phyloP scores from a whole-genome alignment of 2,888 invertebrate species.

The Clistopyga incitator region DNA sequence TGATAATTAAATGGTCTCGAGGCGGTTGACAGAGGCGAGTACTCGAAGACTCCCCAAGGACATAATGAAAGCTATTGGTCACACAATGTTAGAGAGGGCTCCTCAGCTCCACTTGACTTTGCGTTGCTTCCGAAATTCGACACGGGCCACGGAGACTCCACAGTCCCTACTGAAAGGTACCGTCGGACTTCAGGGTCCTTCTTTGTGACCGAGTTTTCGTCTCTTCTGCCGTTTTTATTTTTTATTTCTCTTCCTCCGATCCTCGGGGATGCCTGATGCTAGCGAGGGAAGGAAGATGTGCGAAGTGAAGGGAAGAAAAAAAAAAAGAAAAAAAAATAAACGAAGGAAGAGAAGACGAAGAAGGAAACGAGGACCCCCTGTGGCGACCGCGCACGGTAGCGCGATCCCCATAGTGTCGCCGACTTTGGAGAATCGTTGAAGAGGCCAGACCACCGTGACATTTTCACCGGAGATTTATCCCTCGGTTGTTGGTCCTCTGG shows the following conservation, averaged over 20 bases:
- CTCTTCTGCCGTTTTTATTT: constrained; percentile 38
- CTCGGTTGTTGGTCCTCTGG: constrained; percentile 58
- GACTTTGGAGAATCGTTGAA: constrained; percentile 66
- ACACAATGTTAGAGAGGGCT: constrained; percentile 37
- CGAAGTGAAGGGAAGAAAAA: constrained; percentile 65
- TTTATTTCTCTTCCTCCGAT: constrained; percentile 51
- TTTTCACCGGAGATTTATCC: constrained; percentile 78
- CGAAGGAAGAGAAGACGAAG: constrained; percentile 61
- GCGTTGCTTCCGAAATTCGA: constrained; percentile 69
- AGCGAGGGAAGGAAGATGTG: constrained; percentile 60
- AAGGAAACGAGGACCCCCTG: constrained; percentile 76
- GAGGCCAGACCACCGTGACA: constrained; percentile 80
- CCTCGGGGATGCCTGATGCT: constrained; percentile 35
- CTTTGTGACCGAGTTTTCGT: constrained; percentile 64
- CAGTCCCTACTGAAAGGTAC: constrained; percentile 33
- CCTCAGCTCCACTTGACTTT: constrained; percentile 64
- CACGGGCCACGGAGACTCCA: constrained; percentile 60
- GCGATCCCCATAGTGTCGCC: constrained; percentile 75
- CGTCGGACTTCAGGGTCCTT: constrained; percentile 54
- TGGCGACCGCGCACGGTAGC: constrained; percentile 79
- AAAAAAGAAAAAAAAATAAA: too few species aligned
- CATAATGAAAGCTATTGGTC: constrained; percentile 27
- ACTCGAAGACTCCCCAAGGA: constrained; percentile 14
- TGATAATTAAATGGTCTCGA: neutral
- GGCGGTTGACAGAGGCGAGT: neutral